These are phyloP conservation scores for Cuniculus paca DNA, from an alignment of 2,797 vertebrate genomes.

Conservation along the genomic window DNA sequence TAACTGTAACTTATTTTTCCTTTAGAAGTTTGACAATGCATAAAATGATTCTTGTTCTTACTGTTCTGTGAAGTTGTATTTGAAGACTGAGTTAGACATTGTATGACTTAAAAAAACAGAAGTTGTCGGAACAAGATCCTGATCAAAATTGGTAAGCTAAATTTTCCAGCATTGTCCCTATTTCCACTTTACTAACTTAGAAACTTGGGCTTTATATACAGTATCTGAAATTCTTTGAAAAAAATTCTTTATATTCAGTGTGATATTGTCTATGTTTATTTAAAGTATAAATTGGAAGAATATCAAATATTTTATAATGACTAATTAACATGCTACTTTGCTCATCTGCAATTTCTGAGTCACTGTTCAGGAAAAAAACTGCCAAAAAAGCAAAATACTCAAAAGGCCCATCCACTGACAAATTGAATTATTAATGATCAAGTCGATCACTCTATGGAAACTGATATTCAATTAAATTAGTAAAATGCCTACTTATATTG, in stretches of 20 bases:
- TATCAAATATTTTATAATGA: constrained; percentile 59
- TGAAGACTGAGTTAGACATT: not conserved
- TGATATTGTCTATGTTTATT: constrained; percentile 30
- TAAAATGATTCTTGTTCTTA: not conserved
- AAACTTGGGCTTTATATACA: not conserved
- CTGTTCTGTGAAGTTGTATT: not conserved
- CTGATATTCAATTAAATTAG: constrained; percentile 64
- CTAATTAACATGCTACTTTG: constrained; percentile 76
- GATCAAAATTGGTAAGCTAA: not conserved
- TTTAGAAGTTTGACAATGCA: not conserved
- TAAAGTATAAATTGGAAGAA: constrained; percentile 65
- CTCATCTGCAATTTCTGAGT: constrained; percentile 72
- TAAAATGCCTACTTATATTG: constrained; percentile 57
- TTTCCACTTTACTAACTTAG: not conserved
- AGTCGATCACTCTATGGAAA: constrained; percentile 37
- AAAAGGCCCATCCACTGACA: constrained; percentile 35
- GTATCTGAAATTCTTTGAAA: not conserved
- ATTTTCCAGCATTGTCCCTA: not conserved
- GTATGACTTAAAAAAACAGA: constrained; percentile 31
- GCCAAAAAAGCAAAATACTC: constrained; percentile 69
- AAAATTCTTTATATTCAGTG: not conserved
- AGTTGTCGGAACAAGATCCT: not conserved
- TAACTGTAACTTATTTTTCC: not conserved
- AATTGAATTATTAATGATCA: constrained; percentile 75
- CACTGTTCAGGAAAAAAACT: constrained; percentile 62